Percentiles rank a stretch among this genome's conserved stretches.
phyloP scores from a whole-genome alignment of 2,797 vertebrate genomes.

The Atherinosoma microstoma region DNA sequence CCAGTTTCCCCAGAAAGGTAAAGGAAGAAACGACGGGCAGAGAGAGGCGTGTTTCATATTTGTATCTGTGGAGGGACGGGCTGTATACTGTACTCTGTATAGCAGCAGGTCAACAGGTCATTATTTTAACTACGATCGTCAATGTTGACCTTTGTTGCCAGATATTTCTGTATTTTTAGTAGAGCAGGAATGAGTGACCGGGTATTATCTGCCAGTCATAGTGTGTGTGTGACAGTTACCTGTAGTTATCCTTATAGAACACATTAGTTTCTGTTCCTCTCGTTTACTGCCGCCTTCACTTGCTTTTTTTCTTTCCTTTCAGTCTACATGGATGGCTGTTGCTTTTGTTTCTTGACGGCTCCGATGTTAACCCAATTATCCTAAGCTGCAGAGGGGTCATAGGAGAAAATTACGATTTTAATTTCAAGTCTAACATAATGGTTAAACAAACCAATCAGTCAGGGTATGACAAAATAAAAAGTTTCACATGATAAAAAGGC shows the following conservation, averaged over 20 bases:
- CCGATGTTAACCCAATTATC: not conserved
- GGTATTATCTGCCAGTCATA: not conserved
- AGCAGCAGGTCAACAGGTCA: not conserved
- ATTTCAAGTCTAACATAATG: no score
- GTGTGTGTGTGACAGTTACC: not conserved
- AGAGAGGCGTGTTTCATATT: not conserved
- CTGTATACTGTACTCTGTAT: not conserved
- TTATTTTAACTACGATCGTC: not conserved
- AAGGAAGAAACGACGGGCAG: conserved; percentile 61
- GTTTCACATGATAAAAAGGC: no score
- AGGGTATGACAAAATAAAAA: no score
- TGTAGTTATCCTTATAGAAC: not conserved
- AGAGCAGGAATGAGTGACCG: not conserved
- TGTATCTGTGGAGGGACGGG: not conserved
- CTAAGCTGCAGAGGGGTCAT: conserved; percentile 7
- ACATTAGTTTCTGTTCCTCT: not conserved
- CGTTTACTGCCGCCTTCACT: conserved; percentile 1
- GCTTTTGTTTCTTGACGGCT: conserved; percentile 13
- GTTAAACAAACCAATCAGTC: no score
- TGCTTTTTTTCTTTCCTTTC: not conserved
- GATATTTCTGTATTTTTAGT: not conserved
- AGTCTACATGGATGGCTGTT: conserved; percentile 7
- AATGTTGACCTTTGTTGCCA: not conserved
- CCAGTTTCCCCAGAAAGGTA: conserved; percentile 87
- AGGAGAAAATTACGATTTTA: not conserved